Evolutionary conservation across 2,888 invertebrate species (phyloP), one percentile per base, ranked within the genome.

Genomic region (Nomada flava): DNA sequence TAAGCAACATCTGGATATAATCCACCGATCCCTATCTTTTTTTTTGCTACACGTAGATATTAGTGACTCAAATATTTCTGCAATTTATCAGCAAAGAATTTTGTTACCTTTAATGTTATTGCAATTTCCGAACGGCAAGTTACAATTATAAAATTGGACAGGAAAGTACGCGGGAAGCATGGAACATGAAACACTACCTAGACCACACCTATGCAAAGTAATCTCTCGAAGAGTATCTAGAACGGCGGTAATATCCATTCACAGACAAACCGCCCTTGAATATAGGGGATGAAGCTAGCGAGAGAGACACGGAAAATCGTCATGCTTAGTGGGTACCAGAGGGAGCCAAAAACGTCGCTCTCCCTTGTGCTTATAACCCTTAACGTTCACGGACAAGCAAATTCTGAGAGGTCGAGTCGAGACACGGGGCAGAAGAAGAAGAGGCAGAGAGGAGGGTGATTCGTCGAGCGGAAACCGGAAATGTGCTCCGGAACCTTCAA

Each of bases 401-500:
- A 87, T 86, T 86, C 86, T 82, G 83, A 83, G 89, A 88, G 89
- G 81, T 85, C 78, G 86, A 80, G 72, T 80, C 84, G 79, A 79
- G 79, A 72, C 55, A 79, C 76, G 67, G 67, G 60, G 81, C 84
- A 79, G 85, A 82, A 74, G 83, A 82, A 77, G 85, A 87, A 84
- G 87, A 88, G 85, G 89, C 36, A 18, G n/a, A 76, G 79, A 86
- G 88, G 86, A 87, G 89, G 89, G 90, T 89, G 90, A 90, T 90
- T 89, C 92, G 90, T 83, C 86, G 86, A 90, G 89, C 94, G 94
- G 94, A 94, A 94, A 92, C 92, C 91, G 94, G 94, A 94, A 94
- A 94, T 94, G 94, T 94, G 94, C 91, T 92, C 92, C 94, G 94
- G 94, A 94, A 93, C 91, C 93, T 93, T 93, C 93, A 93, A 94